A percentile compares a stretch with the other conserved stretches of the same genome.
Conservation (phyloP, 2,113 vertebrate species). For the Amphiprion percula region DNA sequence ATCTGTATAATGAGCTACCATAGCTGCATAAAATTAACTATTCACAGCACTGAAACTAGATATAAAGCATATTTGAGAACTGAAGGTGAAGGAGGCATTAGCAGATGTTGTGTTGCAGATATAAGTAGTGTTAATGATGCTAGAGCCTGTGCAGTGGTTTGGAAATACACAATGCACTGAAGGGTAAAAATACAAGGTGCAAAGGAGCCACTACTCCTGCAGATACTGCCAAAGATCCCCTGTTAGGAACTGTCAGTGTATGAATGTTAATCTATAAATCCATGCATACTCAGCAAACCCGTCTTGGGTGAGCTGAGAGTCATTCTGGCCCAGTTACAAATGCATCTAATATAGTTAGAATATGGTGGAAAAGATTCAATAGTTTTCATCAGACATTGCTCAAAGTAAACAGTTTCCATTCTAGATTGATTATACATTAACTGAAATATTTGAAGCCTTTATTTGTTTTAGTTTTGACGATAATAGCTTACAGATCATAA, state of each 20-base stretch:
- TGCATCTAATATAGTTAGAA: too few relatives aligned
- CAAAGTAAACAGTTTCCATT: too few relatives aligned
- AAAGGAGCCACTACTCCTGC: not conserved
- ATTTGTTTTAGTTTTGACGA: too few relatives aligned
- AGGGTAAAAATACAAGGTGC: not conserved
- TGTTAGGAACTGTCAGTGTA: not conserved
- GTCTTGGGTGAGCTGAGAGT: not conserved
- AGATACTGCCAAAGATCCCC: not conserved
- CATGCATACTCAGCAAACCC: not conserved
- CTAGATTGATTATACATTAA: too few relatives aligned
- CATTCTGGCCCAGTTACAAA: too few relatives aligned
- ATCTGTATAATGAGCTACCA: conserved; percentile 18
- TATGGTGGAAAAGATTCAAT: too few relatives aligned
- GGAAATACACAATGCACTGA: not conserved
- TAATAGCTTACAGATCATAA: too few relatives aligned
- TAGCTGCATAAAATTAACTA: conserved; percentile 23
- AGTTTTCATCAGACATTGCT: too few relatives aligned
- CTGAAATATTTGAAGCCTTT: too few relatives aligned
- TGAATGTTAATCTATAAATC: not conserved
- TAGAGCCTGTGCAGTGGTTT: not conserved
- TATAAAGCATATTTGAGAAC: not conserved
- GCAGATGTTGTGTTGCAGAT: conserved; percentile 1
- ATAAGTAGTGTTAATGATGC: not conserved
- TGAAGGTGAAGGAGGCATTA: not conserved
- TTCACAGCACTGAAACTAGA: not conserved